Evolutionary conservation across 2,797 vertebrate genomes (phyloP).

Genomic region (Hybognathus amarus): DNA sequence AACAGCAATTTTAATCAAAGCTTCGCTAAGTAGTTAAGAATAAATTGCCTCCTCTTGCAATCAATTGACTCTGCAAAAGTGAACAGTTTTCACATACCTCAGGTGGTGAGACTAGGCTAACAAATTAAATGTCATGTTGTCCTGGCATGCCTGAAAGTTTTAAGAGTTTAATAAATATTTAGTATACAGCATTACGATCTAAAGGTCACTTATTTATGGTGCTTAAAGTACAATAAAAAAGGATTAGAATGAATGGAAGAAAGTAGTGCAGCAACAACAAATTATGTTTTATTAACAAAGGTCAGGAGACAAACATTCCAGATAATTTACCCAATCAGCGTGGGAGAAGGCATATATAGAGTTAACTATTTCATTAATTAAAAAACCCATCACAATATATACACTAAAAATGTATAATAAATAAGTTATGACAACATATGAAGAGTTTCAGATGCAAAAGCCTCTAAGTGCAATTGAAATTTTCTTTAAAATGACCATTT

Average conservation of each 20-base stretch:
- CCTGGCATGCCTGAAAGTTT: neutral
- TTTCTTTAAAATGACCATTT: too few species aligned
- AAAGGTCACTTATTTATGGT: slow-evolving; percentile 19
- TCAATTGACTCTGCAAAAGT: slow-evolving; percentile 20
- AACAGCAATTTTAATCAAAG: slow-evolving; percentile 42
- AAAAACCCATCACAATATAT: too few species aligned
- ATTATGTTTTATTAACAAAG: too few species aligned
- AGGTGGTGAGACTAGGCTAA: neutral
- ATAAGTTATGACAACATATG: too few species aligned
- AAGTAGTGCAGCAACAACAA: neutral
- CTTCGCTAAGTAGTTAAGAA: slow-evolving; percentile 20
- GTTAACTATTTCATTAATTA: too few species aligned
- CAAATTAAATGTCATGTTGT: neutral
- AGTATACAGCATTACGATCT: neutral
- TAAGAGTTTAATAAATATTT: neutral
- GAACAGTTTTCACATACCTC: neutral
- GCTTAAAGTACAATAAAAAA: neutral
- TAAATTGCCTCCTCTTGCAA: slow-evolving; percentile 27
- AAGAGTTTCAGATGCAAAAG: too few species aligned
- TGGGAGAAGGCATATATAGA: too few species aligned
- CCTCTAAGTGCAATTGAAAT: too few species aligned
- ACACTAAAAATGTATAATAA: too few species aligned
- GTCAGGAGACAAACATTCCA: too few species aligned
- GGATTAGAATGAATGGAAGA: neutral
- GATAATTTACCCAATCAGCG: too few species aligned